phyloP scores from a whole-genome alignment of 30 jellyfish, hydroid and myxozoan genomes.

The Aurelia coerulea region DNA sequence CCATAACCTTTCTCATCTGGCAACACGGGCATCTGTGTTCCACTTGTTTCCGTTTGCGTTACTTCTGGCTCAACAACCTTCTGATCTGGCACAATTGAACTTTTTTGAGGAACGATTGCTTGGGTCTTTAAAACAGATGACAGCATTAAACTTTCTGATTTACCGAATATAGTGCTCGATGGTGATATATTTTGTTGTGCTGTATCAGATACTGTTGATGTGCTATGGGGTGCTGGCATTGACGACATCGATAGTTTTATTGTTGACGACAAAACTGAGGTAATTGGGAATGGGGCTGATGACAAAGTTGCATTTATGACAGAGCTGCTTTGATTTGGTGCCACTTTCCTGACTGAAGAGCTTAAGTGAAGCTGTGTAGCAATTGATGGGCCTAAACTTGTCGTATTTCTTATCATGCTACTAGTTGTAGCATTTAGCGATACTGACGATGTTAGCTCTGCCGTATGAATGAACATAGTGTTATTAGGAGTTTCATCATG shows the following conservation, averaged over 20 bases:
- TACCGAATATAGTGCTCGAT: constrained; percentile 15
- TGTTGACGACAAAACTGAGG: constrained; percentile 40
- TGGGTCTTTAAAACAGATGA: constrained; percentile 1
- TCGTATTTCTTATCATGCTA: not conserved
- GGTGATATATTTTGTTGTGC: constrained; percentile 15
- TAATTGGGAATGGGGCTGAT: constrained; percentile 3
- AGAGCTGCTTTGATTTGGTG: not conserved
- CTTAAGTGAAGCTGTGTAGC: not conserved
- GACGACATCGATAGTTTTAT: constrained; percentile 18
- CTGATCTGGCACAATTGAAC: not conserved
- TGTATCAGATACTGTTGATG: constrained; percentile 18
- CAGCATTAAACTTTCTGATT: not conserved
- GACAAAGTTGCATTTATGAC: not conserved
- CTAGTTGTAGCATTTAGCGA: not conserved
- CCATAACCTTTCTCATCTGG: constrained; percentile 61
- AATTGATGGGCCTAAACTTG: not conserved
- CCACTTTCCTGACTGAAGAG: not conserved
- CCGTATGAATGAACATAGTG: not conserved
- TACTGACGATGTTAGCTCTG: not conserved
- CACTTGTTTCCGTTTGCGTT: not conserved
- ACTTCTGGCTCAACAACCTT: not conserved
- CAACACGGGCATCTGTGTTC: constrained; percentile 39
- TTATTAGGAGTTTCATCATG: not conserved
- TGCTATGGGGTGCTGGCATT: constrained; percentile 40
- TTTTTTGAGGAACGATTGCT: not conserved